Conservation (phyloP, 1,140 invertebrate species). For the Steinernema khuongi region DNA sequence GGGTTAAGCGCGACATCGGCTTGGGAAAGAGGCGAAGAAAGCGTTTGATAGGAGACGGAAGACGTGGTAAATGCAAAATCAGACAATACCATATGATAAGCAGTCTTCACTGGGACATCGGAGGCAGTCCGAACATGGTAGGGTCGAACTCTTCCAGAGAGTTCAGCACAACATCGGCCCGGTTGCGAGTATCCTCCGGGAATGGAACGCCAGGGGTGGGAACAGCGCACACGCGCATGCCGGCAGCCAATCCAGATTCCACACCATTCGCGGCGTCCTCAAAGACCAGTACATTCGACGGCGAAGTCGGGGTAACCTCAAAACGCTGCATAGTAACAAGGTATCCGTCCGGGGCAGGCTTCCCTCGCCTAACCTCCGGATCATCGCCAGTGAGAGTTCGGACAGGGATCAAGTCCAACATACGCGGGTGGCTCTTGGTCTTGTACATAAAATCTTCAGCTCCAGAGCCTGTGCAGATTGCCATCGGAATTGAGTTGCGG, state of each 20-base stretch:
- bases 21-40: too few relatives aligned
- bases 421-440: conserved; percentile 68
- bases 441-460: conserved; percentile 72
- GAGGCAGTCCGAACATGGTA: conserved; percentile 79
- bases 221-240: conserved; percentile 69
- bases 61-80: too few relatives aligned
- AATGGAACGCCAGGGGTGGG: conserved; percentile 72
- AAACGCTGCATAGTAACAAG: conserved; percentile 76
- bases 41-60: too few relatives aligned
- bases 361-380: conserved; percentile 77
- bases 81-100: too few relatives aligned
- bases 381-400: conserved; percentile 78
- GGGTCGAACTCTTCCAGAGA: conserved; percentile 76
- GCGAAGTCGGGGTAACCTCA: conserved; percentile 60
- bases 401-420: conserved; percentile 75
- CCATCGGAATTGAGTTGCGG: conserved; percentile 73
- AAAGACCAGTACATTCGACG: conserved; percentile 76
- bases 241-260: conserved; percentile 70
- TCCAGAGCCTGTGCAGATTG: conserved; percentile 79
- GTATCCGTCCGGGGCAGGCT: conserved; percentile 87
- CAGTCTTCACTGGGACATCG: too few relatives aligned
- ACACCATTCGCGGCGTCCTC: conserved; percentile 86
- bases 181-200: conserved; percentile 58
- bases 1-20: too few relatives aligned
- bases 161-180: conserved; percentile 70